phyloP scores from a whole-genome alignment of 2,797 vertebrate species.

The Pteropus rufus region DNA sequence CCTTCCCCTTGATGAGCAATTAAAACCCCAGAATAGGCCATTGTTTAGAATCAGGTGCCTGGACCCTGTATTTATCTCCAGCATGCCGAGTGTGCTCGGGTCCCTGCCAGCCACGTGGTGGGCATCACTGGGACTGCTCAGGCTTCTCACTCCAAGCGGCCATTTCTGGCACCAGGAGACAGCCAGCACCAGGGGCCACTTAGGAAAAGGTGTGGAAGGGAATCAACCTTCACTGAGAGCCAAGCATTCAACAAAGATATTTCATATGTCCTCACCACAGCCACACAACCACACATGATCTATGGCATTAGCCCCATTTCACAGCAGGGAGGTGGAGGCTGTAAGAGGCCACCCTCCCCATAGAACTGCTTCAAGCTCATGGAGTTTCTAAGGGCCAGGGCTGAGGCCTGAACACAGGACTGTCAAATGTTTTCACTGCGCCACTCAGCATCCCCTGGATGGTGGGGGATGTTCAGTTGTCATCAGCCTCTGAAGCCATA shows the following conservation, averaged over 20 bases:
- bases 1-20: slow-evolving; percentile 62
- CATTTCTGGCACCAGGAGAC: background rate
- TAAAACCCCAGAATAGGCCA: slow-evolving; percentile 66
- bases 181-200: background rate
- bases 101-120: slow-evolving; percentile 48
- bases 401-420: background rate
- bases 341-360: background rate
- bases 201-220: background rate
- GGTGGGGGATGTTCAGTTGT: rapidly evolving
- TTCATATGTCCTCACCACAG: background rate
- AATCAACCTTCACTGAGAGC: background rate
- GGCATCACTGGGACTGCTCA: background rate
- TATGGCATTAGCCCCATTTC: background rate
- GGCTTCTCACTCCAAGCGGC: background rate
- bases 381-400: background rate
- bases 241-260: background rate
- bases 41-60: slow-evolving; percentile 68
- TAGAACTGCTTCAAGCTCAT: background rate
- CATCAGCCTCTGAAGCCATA: background rate
- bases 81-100: background rate
- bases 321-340: background rate
- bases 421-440: background rate
- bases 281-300: no score
- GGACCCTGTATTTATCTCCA: slow-evolving; percentile 58
- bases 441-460: background rate